These are phyloP conservation scores for Eupithecia exiguata DNA, from an alignment of 2,888 invertebrate genomes.

Conservation along the genomic window DNA sequence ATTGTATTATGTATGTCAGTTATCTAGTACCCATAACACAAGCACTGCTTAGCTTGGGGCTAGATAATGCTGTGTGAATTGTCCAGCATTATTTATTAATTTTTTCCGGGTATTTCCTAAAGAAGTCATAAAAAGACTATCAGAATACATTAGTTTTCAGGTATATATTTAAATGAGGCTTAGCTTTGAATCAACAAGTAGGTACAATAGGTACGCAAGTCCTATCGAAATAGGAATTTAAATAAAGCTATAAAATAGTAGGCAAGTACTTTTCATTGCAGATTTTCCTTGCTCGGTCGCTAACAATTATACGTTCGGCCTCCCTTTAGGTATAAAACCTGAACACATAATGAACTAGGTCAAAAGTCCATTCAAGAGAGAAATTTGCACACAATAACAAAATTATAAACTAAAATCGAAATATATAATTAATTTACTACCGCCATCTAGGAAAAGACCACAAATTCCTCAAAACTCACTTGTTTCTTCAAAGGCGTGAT, in stretches of 20 bases:
- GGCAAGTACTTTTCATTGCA: not conserved
- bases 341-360: not conserved
- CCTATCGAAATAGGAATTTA: not conserved
- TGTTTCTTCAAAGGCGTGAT: constrained; percentile 46
- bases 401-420: not conserved
- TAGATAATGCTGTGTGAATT: no score
- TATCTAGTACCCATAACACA: no score
- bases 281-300: not conserved
- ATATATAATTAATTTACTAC: not conserved
- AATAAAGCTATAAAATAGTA: not conserved
- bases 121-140: no score
- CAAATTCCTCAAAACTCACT: constrained; percentile 40
- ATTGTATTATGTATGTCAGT: no score
- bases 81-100: no score
- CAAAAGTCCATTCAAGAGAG: not conserved
- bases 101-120: no score
- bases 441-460: not conserved
- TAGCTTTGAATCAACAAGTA: not conserved
- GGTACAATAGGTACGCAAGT: not conserved
- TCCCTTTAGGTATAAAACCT: not conserved
- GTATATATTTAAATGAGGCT: not conserved
- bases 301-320: not conserved
- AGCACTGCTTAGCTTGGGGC: no score
- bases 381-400: not conserved
- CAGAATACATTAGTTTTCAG: no score